Conservation (phyloP, 2,113 vertebrate genomes). For the Pipra filicauda region DNA sequence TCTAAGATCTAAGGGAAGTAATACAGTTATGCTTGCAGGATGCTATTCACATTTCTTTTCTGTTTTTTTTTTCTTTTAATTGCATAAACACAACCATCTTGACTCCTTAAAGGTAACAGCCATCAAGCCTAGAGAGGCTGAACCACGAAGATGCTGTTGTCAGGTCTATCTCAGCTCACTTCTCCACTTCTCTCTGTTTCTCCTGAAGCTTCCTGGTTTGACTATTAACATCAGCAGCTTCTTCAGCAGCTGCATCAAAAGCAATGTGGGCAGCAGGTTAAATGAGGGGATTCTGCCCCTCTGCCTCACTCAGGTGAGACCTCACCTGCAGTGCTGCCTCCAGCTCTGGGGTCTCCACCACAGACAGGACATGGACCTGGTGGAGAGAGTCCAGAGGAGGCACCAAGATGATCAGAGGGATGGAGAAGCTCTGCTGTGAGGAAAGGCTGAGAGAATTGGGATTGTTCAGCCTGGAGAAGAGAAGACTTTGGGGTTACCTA, state of each 20-base stretch:
- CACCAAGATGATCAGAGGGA: neutral
- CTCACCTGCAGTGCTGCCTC: neutral
- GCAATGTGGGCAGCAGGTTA: neutral
- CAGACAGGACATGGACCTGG: neutral
- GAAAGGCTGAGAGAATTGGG: neutral
- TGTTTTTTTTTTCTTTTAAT: neutral
- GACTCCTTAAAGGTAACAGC: neutral
- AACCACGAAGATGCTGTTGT: neutral
- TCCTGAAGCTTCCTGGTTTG: neutral
- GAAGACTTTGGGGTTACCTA: neutral
- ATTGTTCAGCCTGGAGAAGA: neutral
- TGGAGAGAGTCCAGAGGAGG: neutral
- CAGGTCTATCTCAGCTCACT: neutral
- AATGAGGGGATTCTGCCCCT: neutral
- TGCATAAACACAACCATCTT: neutral
- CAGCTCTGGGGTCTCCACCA: neutral
- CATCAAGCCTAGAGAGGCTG: neutral
- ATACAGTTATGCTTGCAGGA: slow-evolving; percentile 21
- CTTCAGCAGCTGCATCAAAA: neutral
- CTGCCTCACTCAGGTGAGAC: neutral
- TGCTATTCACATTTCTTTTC: neutral
- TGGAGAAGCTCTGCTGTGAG: accelerated
- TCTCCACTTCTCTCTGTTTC: neutral
- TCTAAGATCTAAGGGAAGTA: slow-evolving; percentile 51
- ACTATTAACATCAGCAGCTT: neutral